phyloP scores from a whole-genome alignment of 2,797 vertebrate species.

The Sebastes oblongus region DNA sequence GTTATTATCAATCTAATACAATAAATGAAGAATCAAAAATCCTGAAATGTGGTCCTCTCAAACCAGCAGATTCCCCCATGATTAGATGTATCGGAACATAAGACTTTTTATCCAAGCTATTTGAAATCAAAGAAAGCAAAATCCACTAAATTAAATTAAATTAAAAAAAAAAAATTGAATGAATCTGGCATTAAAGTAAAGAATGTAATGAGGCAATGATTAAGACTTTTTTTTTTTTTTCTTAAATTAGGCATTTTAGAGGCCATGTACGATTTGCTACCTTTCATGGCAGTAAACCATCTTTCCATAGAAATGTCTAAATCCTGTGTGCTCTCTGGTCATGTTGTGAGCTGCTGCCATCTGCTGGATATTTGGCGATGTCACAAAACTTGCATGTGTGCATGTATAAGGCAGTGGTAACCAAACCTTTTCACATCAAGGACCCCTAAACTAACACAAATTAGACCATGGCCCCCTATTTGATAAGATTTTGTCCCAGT shows the following conservation, averaged over 20 bases:
- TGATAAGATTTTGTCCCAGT: too few relatives aligned
- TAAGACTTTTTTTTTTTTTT: background rate
- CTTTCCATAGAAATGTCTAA: background rate
- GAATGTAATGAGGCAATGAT: background rate
- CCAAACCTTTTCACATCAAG: too few relatives aligned
- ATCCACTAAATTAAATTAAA: background rate
- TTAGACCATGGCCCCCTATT: rapidly evolving
- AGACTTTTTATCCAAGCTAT: background rate
- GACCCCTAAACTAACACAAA: too few relatives aligned
- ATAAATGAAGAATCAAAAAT: background rate
- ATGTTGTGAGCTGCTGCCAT: slow-evolving; percentile 53
- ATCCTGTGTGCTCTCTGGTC: background rate
- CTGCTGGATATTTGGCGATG: slow-evolving; percentile 47
- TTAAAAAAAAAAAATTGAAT: background rate
- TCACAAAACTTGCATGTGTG: background rate
- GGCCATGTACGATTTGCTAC: background rate
- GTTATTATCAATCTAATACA: background rate
- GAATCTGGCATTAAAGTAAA: background rate
- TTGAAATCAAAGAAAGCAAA: background rate
- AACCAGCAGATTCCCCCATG: background rate
- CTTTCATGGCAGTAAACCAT: background rate
- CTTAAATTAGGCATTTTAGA: background rate
- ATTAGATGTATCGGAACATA: background rate
- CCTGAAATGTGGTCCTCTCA: background rate
- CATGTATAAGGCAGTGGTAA: background rate